Base-by-base conservation (phyloP, 1,140 invertebrate genomes). In the Meloidogyne floridensis region DNA sequence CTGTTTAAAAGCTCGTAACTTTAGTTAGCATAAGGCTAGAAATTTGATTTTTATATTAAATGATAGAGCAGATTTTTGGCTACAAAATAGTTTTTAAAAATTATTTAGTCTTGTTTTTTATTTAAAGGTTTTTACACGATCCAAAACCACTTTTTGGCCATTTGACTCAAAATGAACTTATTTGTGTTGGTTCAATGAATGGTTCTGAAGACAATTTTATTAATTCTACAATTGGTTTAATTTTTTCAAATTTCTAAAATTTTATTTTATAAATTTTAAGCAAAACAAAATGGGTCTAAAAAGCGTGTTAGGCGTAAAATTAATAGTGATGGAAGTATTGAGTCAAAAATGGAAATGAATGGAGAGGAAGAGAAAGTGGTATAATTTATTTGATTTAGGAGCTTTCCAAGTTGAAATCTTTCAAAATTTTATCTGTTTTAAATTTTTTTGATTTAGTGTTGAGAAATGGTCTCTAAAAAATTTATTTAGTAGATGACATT, bases 111-210 rank as follows among this genome's bases (percentile, higher is more conserved):
- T 47, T 7, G 47, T 47, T 47, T 47, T 47, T 32, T 20, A 20
- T 20, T 32, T 32, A 32, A 32, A 32, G 59, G n/a, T 65, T n/a
- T 65, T 65, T 65, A 65, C 15, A 65, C 13, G 59, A 65, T 65
- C n/a, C 59, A n/a, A 65, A n/a, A 65, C 59, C 59, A n/a, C 59
- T 65, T 65, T 65, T 65, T 65, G 59, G 59, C 5, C 59, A 65
- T 6, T n/a, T 65, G 4, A 15, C 59, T 65, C 59, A 65, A 18
- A 65, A 65, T 18, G 59, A 65, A 65, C 59, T 65, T 65, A 13
- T 65, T 65, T 65, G 59, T 65, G 59, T 65, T 18, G 59, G n/a
- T 65, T 65, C 59, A 65, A 65, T 65, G 15, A 65, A 65, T 65
- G 59, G 59, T 65, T 65, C 59, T 18, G 59, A 15, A 0, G 59